phyloP scores from a whole-genome alignment of 2,888 invertebrate species.

The Caenorhabditis panamensis region DNA sequence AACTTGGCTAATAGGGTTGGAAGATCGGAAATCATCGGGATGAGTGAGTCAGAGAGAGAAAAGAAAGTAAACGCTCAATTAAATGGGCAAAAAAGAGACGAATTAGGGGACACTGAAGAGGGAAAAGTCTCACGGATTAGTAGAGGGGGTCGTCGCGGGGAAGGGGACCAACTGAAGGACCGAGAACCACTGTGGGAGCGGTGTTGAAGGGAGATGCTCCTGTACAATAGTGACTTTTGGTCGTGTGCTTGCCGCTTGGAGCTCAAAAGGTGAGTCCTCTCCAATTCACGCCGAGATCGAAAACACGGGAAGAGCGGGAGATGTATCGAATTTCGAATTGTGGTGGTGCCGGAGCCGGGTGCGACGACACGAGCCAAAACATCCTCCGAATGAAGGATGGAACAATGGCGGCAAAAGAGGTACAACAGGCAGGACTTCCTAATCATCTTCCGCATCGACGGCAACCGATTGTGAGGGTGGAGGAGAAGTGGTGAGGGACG shows the following conservation, averaged over 20 bases:
- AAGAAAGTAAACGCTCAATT: slow-evolving; percentile 10
- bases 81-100: slow-evolving; percentile 1
- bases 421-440: slow-evolving; percentile 12
- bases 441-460: slow-evolving; percentile 32
- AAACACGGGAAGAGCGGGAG: slow-evolving; percentile 10
- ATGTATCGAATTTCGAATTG: slow-evolving; percentile 36
- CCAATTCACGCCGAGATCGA: slow-evolving; percentile 8
- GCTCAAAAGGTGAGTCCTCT: slow-evolving; percentile 27
- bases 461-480: slow-evolving; percentile 23
- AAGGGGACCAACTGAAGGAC: background rate
- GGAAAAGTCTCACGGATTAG: slow-evolving; percentile 23
- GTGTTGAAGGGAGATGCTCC: background rate
- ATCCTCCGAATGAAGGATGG: slow-evolving; percentile 5
- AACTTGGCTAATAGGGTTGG: background rate
- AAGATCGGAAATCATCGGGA: slow-evolving; percentile 3
- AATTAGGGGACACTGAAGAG: background rate
- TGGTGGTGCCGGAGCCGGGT: background rate
- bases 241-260: background rate
- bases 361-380: slow-evolving; percentile 14
- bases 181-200: background rate
- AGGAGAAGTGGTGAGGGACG: background rate
- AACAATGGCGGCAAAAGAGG: slow-evolving; percentile 31
- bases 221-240: background rate
- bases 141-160: background rate
- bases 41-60: slow-evolving; percentile 10